These are phyloP conservation scores for Arenicola marina DNA, from an alignment of 2,888 invertebrate genomes.

Conservation along the genomic window DNA sequence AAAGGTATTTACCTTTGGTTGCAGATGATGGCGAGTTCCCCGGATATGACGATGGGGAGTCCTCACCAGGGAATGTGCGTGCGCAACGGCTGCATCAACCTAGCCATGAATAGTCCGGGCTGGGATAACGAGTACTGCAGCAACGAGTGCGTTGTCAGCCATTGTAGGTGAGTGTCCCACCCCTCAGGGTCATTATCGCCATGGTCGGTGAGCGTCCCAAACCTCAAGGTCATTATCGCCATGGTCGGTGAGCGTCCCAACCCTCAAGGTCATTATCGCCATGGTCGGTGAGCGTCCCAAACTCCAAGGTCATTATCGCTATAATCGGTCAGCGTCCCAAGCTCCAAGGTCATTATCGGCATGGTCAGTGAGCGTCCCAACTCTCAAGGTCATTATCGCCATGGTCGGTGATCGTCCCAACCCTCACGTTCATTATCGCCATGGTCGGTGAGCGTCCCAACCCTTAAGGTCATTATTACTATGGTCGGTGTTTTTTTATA, in stretches of 20 bases:
- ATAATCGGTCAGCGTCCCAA: background rate
- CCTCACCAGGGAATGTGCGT: slow-evolving; percentile 41
- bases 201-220: background rate
- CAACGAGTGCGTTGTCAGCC: slow-evolving; percentile 94
- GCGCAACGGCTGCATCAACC: slow-evolving; percentile 87
- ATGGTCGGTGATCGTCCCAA: no score
- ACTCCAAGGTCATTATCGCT: background rate
- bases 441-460: no score
- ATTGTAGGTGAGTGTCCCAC: slow-evolving; percentile 75
- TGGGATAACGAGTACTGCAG: slow-evolving; percentile 98
- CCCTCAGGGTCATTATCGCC: background rate
- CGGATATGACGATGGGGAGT: background rate
- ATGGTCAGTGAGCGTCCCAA: no score
- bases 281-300: background rate
- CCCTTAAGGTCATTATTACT: no score
- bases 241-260: background rate
- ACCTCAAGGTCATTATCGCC: background rate
- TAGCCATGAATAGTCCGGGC: slow-evolving; percentile 86
- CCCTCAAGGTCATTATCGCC: background rate
- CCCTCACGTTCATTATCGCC: no score
- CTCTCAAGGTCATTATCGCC: no score
- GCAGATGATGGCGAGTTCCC: no score
- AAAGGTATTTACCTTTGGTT: no score
- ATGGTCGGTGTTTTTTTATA: no score
- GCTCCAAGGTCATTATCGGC: no score